These are phyloP conservation scores for Scelioninae gen. 1 DNA, from an alignment of 2,888 invertebrate species.

Conservation along the genomic window DNA sequence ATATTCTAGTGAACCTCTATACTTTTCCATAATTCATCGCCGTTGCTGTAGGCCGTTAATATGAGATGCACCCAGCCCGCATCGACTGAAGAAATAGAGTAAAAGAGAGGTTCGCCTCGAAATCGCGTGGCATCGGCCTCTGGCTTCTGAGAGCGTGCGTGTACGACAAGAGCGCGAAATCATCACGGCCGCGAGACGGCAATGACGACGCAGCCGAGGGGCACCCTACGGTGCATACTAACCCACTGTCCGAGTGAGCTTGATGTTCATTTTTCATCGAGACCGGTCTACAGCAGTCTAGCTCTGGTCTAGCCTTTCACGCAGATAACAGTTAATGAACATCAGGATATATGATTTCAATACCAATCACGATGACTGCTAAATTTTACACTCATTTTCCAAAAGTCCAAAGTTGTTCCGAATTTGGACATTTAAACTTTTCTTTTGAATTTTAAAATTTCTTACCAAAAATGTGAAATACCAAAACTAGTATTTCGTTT, in stretches of 20 bases:
- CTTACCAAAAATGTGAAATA: no score
- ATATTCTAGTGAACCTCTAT: no score
- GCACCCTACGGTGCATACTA: slow-evolving; percentile 58
- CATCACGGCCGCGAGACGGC: slow-evolving; percentile 52
- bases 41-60: slow-evolving; percentile 40
- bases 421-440: no score
- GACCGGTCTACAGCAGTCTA: slow-evolving; percentile 82
- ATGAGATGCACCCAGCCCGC: slow-evolving; percentile 71
- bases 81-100: slow-evolving; percentile 73
- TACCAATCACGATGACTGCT: no score
- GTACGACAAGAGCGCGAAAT: slow-evolving; percentile 64
- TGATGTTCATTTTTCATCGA: slow-evolving; percentile 73
- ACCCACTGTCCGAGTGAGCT: slow-evolving; percentile 71
- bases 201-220: slow-evolving; percentile 46
- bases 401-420: no score
- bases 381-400: no score
- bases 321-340: slow-evolving; percentile 23
- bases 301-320: slow-evolving; percentile 75
- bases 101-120: slow-evolving; percentile 57
- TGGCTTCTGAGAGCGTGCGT: slow-evolving; percentile 36
- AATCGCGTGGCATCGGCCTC: slow-evolving; percentile 60
- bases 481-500: no score
- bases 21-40: no score
- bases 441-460: no score
- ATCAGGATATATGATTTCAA: no score